Percentiles rank a stretch among this genome's conserved stretches.
Evolutionary conservation across 2,797 vertebrate genomes (phyloP).

Genomic region (Centropyge bicolor): DNA sequence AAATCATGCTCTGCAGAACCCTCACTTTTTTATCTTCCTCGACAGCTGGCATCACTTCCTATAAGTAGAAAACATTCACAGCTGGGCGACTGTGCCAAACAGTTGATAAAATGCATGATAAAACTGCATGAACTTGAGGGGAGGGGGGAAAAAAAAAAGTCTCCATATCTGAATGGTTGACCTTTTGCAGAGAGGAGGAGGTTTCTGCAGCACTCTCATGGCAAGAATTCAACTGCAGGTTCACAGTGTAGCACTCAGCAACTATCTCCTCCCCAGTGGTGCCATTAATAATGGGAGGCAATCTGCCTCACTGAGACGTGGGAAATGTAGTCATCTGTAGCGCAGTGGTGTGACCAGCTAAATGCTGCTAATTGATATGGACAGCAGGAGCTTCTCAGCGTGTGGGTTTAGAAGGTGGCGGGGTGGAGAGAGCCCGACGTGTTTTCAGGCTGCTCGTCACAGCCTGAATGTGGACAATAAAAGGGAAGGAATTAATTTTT

Average conservation of each 20-base stretch:
- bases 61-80: constrained; percentile 8
- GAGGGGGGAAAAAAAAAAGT: background rate
- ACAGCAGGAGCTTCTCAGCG: constrained; percentile 75
- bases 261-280: constrained; percentile 63
- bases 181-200: constrained; percentile 62
- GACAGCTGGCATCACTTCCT: constrained; percentile 40
- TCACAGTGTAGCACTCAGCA: constrained; percentile 67
- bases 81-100: constrained; percentile 9
- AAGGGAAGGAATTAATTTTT: constrained; percentile 17
- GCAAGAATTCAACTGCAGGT: constrained; percentile 70
- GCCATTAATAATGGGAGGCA: constrained; percentile 79
- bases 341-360: constrained; percentile 76
- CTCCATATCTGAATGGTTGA: constrained; percentile 51
- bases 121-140: constrained; percentile 15
- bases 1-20: background rate
- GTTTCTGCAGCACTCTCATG: constrained; percentile 67
- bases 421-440: constrained; percentile 45
- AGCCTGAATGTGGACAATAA: constrained; percentile 24
- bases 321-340: constrained; percentile 83
- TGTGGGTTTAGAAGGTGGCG: constrained; percentile 67
- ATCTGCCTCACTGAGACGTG: constrained; percentile 72
- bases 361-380: constrained; percentile 83
- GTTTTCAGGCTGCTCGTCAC: constrained; percentile 49
- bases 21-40: constrained; percentile 4
- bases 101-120: constrained; percentile 40